These are phyloP conservation scores for Bombyx huttoni DNA, from an alignment of 2,888 invertebrate genomes.

Conservation along the genomic window DNA sequence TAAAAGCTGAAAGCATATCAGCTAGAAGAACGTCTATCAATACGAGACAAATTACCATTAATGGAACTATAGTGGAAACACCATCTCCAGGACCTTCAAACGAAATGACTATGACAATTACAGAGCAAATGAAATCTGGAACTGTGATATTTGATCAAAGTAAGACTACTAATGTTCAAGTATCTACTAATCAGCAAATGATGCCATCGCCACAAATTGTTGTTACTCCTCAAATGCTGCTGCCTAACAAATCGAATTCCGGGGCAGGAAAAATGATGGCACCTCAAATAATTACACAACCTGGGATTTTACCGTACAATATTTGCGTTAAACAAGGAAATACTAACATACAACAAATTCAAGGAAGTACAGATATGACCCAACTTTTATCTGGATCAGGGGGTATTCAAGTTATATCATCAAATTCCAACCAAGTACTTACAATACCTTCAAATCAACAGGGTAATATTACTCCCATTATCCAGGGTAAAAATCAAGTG, in stretches of 20 bases:
- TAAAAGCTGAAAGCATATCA: conserved; percentile 64
- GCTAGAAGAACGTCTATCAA: conserved; percentile 65
- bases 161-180: conserved; percentile 59
- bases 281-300: conserved; percentile 61
- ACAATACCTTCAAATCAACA: conserved; percentile 59
- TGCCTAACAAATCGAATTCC: conserved; percentile 57
- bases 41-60: conserved; percentile 66
- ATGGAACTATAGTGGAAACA: conserved; percentile 67
- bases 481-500: conserved; percentile 61
- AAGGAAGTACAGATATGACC: conserved; percentile 52
- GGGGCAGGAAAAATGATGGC: conserved; percentile 50
- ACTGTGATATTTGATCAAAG: conserved; percentile 63
- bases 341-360: conserved; percentile 56
- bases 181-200: conserved; percentile 58
- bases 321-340: conserved; percentile 64
- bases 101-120: conserved; percentile 66
- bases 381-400: conserved; percentile 57
- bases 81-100: conserved; percentile 65
- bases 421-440: conserved; percentile 63
- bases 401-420: conserved; percentile 67
- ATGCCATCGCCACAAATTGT: conserved; percentile 65
- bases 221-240: conserved; percentile 63
- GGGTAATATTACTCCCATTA: conserved; percentile 43
- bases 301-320: conserved; percentile 56
- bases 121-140: conserved; percentile 64